Evolutionary conservation across 2,113 vertebrate species (phyloP).

Genomic region (Mus musculus): DNA sequence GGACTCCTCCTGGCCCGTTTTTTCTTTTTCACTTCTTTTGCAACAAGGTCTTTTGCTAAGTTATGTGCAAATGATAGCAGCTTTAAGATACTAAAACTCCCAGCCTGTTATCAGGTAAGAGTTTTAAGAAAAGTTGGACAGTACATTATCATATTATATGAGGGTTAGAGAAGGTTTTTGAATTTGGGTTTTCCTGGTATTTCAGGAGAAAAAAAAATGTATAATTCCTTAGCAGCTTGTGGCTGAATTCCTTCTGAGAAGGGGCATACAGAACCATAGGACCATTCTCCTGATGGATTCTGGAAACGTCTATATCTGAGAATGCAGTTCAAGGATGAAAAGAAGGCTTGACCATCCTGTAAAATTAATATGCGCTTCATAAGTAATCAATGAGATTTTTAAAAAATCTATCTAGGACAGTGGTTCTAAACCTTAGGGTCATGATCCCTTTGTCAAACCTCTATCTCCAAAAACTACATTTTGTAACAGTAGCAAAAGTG

Average conservation of each 20-base stretch:
- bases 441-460: neutral
- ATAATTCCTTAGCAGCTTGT: neutral
- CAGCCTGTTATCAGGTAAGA: neutral
- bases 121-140: neutral
- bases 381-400: constrained; percentile 27
- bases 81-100: constrained; percentile 13
- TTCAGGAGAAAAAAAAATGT: neutral
- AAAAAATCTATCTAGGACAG: neutral
- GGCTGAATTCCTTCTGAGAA: neutral
- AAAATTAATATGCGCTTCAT: neutral
- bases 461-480: neutral
- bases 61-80: neutral
- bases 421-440: neutral
- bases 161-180: neutral
- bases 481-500: neutral
- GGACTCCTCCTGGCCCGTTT: neutral
- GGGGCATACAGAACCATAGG: neutral
- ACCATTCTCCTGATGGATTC: neutral
- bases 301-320: neutral
- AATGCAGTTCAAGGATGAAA: neutral
- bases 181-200: constrained; percentile 7
- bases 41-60: neutral
- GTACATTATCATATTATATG: neutral
- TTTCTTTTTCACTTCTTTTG: neutral
- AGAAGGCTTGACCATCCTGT: neutral